Evolutionary conservation across 1,140 invertebrate genomes (phyloP), one percentile per base, ranked within the genome.

Genomic region (Leguminivora glycinivorella): DNA sequence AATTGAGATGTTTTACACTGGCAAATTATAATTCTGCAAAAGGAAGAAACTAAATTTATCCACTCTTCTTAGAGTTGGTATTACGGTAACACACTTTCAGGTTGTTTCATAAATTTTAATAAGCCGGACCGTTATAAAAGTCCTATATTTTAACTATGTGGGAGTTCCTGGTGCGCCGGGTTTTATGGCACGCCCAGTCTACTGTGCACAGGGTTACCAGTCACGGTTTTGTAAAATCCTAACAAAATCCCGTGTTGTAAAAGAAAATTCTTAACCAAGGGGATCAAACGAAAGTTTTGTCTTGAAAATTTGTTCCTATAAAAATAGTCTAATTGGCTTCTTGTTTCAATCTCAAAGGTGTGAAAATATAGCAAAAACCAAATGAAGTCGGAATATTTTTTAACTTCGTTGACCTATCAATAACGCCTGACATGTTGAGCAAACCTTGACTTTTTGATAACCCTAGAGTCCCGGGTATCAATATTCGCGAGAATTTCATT

Each of bases 401-500:
- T 10, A 38, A 38, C 34, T 38, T 12, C 1, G 34, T 0, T n/a
- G n/a, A 43, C 47, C 17, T 52, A 22, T 52, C 5, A 1, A 1
- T 19, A 52, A 47, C 17, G 19, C 4, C 47, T 3, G n/a, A 22
- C 3, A 52, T 52, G 17, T 22, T n/a, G 14, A 47, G 47, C 7
- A 52, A 22, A 22, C 5, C 47, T 19, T 22, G 47, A 22, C 19
- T 19, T 9, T 9, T 19, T 22, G 47, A 19, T 22, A 52, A 52
- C 47, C 47, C 47, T 52, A 52, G 17, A 56, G 63, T 22, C 63
- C 68, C 69, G 38, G 71, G 72, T 80, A 76, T 78, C 81, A 76
- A 80, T 82, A 82, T 74, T 77, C 78, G 68, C 70, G 70, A 47
- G 74, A 79, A 80, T 77, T 82, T 77, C 71, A 81, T 83, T 83